phyloP scores from a whole-genome alignment of 2,113 vertebrate genomes.

The human (Homo sapiens) region DNA sequence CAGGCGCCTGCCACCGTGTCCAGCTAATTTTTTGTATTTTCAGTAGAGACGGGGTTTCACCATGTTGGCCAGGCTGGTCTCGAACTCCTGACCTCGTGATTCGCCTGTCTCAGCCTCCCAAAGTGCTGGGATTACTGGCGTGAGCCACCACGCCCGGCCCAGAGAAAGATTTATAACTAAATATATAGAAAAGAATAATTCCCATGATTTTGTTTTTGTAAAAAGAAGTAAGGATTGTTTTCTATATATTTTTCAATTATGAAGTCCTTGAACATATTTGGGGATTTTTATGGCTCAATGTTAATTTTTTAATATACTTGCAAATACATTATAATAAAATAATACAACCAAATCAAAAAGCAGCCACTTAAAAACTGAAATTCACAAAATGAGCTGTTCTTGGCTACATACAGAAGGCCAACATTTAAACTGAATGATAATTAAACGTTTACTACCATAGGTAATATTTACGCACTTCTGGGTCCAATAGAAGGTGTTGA shows the following conservation, averaged over 20 bases:
- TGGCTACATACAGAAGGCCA: not conserved
- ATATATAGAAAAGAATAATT: not conserved
- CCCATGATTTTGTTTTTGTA: not conserved
- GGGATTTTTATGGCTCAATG: not conserved
- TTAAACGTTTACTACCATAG: not conserved
- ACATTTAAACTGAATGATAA: not conserved
- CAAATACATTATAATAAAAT: constrained; percentile 3
- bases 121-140: too few species aligned
- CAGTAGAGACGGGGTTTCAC: too few species aligned
- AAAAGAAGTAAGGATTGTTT: constrained; percentile 32
- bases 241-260: constrained; percentile 29
- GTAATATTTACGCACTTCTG: not conserved
- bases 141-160: too few species aligned
- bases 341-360: not conserved
- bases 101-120: too few species aligned
- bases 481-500: not conserved
- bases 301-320: not conserved
- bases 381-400: not conserved
- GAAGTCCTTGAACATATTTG: constrained; percentile 17
- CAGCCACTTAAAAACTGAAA: not conserved
- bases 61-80: too few species aligned
- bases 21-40: too few species aligned
- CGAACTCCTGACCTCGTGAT: too few species aligned
- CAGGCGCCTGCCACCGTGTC: too few species aligned
- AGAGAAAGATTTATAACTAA: constrained; percentile 6